A percentile compares a stretch with the other conserved stretches of the same genome.
Evolutionary conservation across 30 jellyfish, hydroid and myxozoan genomes (phyloP).

Genomic region (Turritopsis dohrnii): DNA sequence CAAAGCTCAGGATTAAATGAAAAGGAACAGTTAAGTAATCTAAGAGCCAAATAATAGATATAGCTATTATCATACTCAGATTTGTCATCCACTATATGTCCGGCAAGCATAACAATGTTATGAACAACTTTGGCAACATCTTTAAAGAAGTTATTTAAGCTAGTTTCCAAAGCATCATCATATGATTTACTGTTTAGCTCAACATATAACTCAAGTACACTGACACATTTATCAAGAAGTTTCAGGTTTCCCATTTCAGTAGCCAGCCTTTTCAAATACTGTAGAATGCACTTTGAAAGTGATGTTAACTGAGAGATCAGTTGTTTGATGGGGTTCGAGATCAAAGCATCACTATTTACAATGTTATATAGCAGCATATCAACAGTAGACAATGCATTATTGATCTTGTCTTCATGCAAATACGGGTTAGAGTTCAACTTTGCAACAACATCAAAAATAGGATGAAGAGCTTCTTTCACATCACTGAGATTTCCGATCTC

Average conservation of each 20-base stretch:
- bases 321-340: background rate
- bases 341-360: background rate
- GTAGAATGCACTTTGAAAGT: background rate
- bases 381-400: slow-evolving; percentile 1
- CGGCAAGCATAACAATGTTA: background rate
- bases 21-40: background rate
- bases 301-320: background rate
- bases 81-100: background rate
- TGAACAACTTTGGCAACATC: background rate
- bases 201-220: background rate
- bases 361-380: background rate
- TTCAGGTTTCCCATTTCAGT: background rate
- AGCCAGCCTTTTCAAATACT: background rate
- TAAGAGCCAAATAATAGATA: background rate
- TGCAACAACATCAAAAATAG: slow-evolving; percentile 19
- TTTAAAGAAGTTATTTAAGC: background rate
- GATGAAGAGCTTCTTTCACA: background rate
- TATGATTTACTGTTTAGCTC: background rate
- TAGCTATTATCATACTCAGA: background rate
- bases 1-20: background rate
- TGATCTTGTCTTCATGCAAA: slow-evolving; percentile 13
- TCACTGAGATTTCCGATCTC: background rate
- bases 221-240: background rate
- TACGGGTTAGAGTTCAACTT: slow-evolving; percentile 40
- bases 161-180: background rate